A percentile compares a stretch with the other conserved stretches of the same genome.
phyloP scores from a whole-genome alignment of 2,113 vertebrate genomes.

The Castor canadensis region DNA sequence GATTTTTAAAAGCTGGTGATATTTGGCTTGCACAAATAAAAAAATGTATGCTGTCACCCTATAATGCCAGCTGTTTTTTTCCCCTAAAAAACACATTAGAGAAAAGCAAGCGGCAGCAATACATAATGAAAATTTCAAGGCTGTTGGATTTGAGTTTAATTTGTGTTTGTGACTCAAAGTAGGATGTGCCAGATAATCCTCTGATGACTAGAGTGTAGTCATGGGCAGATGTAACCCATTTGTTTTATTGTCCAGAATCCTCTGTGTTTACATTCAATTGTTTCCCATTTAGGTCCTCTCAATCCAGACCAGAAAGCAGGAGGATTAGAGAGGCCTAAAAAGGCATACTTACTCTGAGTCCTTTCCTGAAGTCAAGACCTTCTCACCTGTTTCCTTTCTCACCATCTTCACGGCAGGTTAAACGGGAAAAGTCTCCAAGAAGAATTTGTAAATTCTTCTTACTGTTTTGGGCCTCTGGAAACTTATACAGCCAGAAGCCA shows the following conservation, averaged over 20 bases:
- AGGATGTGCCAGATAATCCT: not conserved
- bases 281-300: not conserved
- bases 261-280: constrained; percentile 37
- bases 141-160: constrained; percentile 36
- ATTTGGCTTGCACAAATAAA: constrained; percentile 60
- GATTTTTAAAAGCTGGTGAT: constrained; percentile 64
- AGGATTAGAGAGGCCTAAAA: constrained; percentile 30
- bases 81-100: not conserved
- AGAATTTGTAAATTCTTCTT: not conserved
- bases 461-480: not conserved
- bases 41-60: constrained; percentile 59
- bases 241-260: constrained; percentile 25
- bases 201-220: constrained; percentile 10
- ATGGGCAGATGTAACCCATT: not conserved
- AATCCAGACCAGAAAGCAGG: not conserved
- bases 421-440: not conserved
- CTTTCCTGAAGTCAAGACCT: not conserved
- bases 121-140: constrained; percentile 30
- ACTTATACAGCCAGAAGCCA: not conserved
- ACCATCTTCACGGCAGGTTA: not conserved
- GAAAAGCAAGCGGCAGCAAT: constrained; percentile 24
- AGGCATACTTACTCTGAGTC: not conserved
- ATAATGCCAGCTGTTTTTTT: constrained; percentile 33
- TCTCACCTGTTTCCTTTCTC: not conserved
- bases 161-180: constrained; percentile 38